These are phyloP conservation scores for Rugalucina vietnamica DNA, from an alignment of 2,888 invertebrate genomes.

Conservation along the genomic window DNA sequence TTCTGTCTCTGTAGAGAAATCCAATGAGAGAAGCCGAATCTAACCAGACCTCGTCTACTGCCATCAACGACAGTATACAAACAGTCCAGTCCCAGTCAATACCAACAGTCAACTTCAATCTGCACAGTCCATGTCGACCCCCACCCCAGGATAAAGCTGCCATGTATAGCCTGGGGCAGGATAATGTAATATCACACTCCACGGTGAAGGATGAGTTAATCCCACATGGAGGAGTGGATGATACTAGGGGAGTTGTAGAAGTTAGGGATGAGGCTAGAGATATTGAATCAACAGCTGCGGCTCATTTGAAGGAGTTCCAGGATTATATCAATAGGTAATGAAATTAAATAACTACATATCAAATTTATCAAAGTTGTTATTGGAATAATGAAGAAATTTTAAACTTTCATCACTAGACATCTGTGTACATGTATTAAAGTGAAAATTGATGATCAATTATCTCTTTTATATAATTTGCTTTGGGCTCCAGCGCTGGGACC, in stretches of 20 bases:
- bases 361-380: too few relatives aligned
- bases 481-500: too few relatives aligned
- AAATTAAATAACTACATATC: too few relatives aligned
- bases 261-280: conserved; percentile 11
- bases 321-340: conserved; percentile 69
- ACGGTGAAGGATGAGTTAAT: conserved; percentile 37
- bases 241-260: too few relatives aligned
- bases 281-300: conserved; percentile 51
- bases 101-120: conserved; percentile 39
- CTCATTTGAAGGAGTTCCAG: conserved; percentile 58
- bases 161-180: conserved; percentile 53
- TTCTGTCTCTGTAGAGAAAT: background rate
- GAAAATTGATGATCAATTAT: too few relatives aligned
- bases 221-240: too few relatives aligned
- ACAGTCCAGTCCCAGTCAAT: conserved; percentile 13
- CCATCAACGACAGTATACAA: conserved; percentile 20
- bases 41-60: background rate
- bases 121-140: conserved; percentile 15
- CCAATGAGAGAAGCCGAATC: background rate
- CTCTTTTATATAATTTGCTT: too few relatives aligned
- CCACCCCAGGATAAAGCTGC: conserved; percentile 33
- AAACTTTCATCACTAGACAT: too few relatives aligned
- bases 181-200: conserved; percentile 49
- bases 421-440: too few relatives aligned
- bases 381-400: too few relatives aligned